Evolutionary conservation across 2,888 invertebrate genomes (phyloP).

Genomic region (Drosophila meridiana): DNA sequence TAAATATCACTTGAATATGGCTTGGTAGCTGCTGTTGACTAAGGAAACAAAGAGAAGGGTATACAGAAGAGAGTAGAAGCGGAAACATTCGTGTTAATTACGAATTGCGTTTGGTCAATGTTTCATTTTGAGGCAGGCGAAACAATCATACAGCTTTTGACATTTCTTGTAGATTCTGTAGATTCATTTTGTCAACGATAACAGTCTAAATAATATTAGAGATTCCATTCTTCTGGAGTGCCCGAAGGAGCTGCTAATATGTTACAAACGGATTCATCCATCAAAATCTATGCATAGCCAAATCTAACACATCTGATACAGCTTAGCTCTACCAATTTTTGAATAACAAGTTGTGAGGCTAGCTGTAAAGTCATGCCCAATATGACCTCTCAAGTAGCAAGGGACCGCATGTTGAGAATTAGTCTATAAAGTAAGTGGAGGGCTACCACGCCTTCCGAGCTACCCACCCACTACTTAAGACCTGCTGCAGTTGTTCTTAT

Average conservation of each 20-base stretch:
- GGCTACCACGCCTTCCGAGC: slow-evolving; percentile 1
- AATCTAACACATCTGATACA: too few species aligned
- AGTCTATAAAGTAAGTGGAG: slow-evolving; percentile 65
- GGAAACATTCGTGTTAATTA: slow-evolving; percentile 1
- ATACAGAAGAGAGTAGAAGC: neutral
- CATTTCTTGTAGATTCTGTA: too few species aligned
- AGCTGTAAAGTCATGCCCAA: slow-evolving; percentile 39
- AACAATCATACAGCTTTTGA: neutral
- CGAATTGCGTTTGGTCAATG: slow-evolving; percentile 10
- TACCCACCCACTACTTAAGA: neutral
- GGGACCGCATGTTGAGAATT: slow-evolving; percentile 66
- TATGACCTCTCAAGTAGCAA: slow-evolving; percentile 25
- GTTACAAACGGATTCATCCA: too few species aligned
- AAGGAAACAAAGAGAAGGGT: slow-evolving; percentile 1
- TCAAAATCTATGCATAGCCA: too few species aligned
- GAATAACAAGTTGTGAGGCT: slow-evolving; percentile 35
- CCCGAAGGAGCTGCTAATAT: too few species aligned
- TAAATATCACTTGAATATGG: slow-evolving; percentile 16
- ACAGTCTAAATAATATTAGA: too few species aligned
- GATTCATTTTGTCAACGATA: too few species aligned
- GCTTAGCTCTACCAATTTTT: neutral
- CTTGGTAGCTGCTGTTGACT: slow-evolving; percentile 36
- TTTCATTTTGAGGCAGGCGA: slow-evolving; percentile 13
- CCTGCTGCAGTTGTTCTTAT: slow-evolving; percentile 28
- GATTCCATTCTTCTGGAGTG: too few species aligned